Evolutionary conservation across 2,113 vertebrate species (phyloP).

Genomic region (Corydoras sp.): DNA sequence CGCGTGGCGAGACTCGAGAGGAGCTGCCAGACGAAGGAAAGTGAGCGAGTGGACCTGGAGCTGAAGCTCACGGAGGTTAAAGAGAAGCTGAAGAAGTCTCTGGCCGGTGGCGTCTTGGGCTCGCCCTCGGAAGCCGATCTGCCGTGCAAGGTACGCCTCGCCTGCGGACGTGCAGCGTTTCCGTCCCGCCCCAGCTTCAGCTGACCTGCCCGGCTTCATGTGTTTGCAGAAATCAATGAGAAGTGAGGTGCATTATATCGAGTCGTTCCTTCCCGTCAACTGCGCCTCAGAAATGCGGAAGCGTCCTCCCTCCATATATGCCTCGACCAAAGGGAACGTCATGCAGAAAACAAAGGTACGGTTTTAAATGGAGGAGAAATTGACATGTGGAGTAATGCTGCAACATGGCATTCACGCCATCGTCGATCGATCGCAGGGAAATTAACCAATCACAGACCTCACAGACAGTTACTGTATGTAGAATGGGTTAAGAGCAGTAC

Average conservation of each 20-base stretch:
- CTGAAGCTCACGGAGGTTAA: constrained; percentile 82
- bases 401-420: too few relatives aligned
- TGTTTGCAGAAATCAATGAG: constrained; percentile 50
- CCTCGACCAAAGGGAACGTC: constrained; percentile 79
- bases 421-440: too few relatives aligned
- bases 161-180: neutral
- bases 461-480: too few relatives aligned
- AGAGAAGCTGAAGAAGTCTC: constrained; percentile 84
- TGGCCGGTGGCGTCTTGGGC: constrained; percentile 78
- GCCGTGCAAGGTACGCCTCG: constrained; percentile 62
- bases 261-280: constrained; percentile 80
- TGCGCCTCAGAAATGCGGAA: constrained; percentile 82
- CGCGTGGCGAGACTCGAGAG: constrained; percentile 72
- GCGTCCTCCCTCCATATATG: constrained; percentile 78
- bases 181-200: neutral
- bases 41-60: constrained; percentile 81
- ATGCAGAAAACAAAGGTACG: constrained; percentile 92
- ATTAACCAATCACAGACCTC: too few relatives aligned
- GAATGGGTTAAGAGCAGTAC: too few relatives aligned
- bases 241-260: constrained; percentile 57
- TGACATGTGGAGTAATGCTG: too few relatives aligned
- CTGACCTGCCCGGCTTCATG: neutral
- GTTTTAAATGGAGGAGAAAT: too few relatives aligned
- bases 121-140: constrained; percentile 64
- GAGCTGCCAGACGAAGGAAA: constrained; percentile 78